Evolutionary conservation across 2,888 invertebrate species (phyloP).

Genomic region (Ichneumon xanthorius): DNA sequence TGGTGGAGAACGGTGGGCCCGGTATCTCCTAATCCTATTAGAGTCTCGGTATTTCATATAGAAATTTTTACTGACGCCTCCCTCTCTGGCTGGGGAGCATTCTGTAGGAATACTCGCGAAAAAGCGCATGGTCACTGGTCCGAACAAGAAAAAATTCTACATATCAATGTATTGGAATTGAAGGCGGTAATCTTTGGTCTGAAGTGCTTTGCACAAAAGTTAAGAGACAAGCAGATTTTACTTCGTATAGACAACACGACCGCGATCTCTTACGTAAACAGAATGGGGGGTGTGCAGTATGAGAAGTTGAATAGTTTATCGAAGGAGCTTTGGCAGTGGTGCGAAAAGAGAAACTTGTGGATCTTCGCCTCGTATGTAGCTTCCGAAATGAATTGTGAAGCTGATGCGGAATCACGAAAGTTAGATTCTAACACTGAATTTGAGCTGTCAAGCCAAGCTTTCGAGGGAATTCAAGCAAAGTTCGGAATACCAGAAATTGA

Average conservation of each 20-base stretch:
- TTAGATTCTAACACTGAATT: slow-evolving; percentile 40
- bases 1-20: not conserved
- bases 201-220: slow-evolving; percentile 54
- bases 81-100: slow-evolving; percentile 25
- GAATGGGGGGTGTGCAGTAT: slow-evolving; percentile 56
- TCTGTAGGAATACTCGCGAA: slow-evolving; percentile 4
- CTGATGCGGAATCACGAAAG: slow-evolving; percentile 36
- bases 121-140: slow-evolving; percentile 27
- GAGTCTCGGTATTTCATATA: slow-evolving; percentile 16
- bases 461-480: not conserved
- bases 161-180: slow-evolving; percentile 38
- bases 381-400: slow-evolving; percentile 23
- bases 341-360: slow-evolving; percentile 40
- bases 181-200: slow-evolving; percentile 37
- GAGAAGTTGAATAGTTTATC: slow-evolving; percentile 35
- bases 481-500: slow-evolving; percentile 51
- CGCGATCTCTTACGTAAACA: slow-evolving; percentile 63
- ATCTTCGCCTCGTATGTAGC: slow-evolving; percentile 42
- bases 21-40: not conserved
- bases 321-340: slow-evolving; percentile 55
- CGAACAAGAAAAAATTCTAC: not conserved
- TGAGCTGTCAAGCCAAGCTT: slow-evolving; percentile 18
- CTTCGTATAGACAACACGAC: slow-evolving; percentile 66
- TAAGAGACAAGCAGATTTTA: slow-evolving; percentile 50
- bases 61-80: slow-evolving; percentile 63